Conservation (phyloP, 2,888 invertebrate genomes). For the Heliconius cydno region DNA sequence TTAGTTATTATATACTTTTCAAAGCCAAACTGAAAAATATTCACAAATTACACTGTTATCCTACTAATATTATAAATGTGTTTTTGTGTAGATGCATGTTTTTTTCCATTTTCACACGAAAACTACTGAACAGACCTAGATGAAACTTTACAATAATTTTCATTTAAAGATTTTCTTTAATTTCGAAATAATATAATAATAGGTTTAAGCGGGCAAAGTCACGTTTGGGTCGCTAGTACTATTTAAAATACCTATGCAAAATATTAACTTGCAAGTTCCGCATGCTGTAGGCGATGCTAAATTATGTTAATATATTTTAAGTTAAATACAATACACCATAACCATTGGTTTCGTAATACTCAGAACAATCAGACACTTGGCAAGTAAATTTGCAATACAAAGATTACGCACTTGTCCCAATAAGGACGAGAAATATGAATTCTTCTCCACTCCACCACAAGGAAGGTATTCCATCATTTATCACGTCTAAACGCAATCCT, state of each 20-base stretch:
- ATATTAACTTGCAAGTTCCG: not conserved
- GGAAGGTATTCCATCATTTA: slow-evolving; percentile 4
- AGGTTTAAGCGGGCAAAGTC: too few relatives aligned
- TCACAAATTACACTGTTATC: too few relatives aligned
- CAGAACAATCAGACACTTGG: not conserved
- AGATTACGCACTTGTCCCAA: not conserved
- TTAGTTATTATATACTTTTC: too few relatives aligned
- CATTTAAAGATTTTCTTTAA: too few relatives aligned
- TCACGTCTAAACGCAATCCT: slow-evolving; percentile 22
- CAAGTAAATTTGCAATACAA: not conserved
- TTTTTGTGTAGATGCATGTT: too few relatives aligned
- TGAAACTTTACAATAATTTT: too few relatives aligned
- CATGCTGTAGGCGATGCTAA: not conserved
- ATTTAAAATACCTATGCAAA: not conserved
- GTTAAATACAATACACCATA: not conserved
- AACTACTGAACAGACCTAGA: too few relatives aligned
- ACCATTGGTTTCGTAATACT: not conserved
- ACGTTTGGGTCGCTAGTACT: not conserved
- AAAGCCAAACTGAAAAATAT: too few relatives aligned
- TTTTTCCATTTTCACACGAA: too few relatives aligned
- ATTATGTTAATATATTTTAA: slow-evolving; percentile 3
- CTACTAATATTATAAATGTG: too few relatives aligned
- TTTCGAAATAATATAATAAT: too few relatives aligned
- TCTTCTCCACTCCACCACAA: not conserved
- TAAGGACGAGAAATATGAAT: not conserved